A percentile compares a stretch with the other conserved stretches of the same genome.
Evolutionary conservation across 1,140 invertebrate species (phyloP).

Genomic region (Drosophila biarmipes): DNA sequence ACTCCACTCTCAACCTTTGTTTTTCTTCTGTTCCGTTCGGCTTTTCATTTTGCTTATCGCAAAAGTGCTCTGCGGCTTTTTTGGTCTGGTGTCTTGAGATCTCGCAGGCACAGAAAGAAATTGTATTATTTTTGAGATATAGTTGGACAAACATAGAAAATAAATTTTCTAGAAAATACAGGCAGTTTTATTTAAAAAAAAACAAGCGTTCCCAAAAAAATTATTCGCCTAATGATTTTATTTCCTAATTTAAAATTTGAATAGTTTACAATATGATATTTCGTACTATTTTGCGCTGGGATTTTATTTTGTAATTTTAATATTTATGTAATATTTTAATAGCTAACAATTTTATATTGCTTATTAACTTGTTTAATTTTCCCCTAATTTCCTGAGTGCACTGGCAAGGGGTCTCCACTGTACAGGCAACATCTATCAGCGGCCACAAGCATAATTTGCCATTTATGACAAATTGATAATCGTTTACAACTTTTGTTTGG

Average conservation of each 20-base stretch:
- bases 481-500: conserved; percentile 69
- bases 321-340: too few relatives aligned
- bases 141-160: too few relatives aligned
- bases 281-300: too few relatives aligned
- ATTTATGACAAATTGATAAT: conserved; percentile 84
- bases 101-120: conserved; percentile 14
- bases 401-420: neutral
- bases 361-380: neutral
- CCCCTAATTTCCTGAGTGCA: neutral
- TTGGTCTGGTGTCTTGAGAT: conserved; percentile 38
- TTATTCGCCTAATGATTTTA: too few relatives aligned
- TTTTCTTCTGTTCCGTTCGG: conserved; percentile 22
- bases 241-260: too few relatives aligned
- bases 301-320: neutral
- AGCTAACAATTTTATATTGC: too few relatives aligned
- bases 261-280: too few relatives aligned
- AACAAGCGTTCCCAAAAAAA: too few relatives aligned
- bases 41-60: conserved; percentile 63
- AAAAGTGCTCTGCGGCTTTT: conserved; percentile 46
- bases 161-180: too few relatives aligned
- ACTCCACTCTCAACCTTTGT: conserved; percentile 24
- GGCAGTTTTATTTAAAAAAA: too few relatives aligned
- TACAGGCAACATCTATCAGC: conserved; percentile 65
- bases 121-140: neutral
- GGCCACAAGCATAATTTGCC: conserved; percentile 57